These are phyloP conservation scores for Craniophora ligustri DNA, from an alignment of 2,888 invertebrate genomes.

Conservation along the genomic window DNA sequence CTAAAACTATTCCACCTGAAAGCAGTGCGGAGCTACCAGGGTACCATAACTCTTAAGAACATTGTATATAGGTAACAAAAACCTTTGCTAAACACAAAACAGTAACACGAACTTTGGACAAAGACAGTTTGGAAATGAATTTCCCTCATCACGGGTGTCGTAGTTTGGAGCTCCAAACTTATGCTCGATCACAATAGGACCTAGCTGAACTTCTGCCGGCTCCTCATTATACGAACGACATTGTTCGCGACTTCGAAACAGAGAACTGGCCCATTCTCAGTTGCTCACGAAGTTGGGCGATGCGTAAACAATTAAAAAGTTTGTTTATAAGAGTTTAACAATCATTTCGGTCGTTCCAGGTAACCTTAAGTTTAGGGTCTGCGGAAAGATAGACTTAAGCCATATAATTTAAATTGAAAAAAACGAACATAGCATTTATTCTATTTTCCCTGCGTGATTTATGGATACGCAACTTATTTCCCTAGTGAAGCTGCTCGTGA, in stretches of 20 bases:
- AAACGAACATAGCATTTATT: neutral
- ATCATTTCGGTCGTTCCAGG: constrained; percentile 1
- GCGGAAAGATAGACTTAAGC: no score
- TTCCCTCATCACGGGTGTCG: constrained; percentile 24
- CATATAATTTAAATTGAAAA: neutral
- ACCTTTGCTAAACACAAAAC: constrained; percentile 28
- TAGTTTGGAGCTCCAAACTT: constrained; percentile 45
- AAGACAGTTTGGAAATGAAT: constrained; percentile 41
- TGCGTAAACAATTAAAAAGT: constrained; percentile 43
- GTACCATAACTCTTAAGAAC: constrained; percentile 15
- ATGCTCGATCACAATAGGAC: constrained; percentile 34
- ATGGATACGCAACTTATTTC: no score
- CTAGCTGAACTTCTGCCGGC: constrained; percentile 36
- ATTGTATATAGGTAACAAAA: constrained; percentile 34
- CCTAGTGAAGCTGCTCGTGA: no score
- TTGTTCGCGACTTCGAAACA: constrained; percentile 37
- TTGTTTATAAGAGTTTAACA: neutral
- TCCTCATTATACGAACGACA: constrained; percentile 39
- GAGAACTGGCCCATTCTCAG: constrained; percentile 27
- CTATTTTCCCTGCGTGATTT: neutral
- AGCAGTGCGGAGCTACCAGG: constrained; percentile 17
- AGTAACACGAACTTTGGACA: constrained; percentile 44
- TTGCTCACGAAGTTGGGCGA: constrained; percentile 25
- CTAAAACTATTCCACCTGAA: neutral
- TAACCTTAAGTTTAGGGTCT: no score